Evolutionary conservation across 1,140 invertebrate genomes (phyloP), one percentile per base, ranked within the genome.

Genomic region (Pachypeltis micranthus): DNA sequence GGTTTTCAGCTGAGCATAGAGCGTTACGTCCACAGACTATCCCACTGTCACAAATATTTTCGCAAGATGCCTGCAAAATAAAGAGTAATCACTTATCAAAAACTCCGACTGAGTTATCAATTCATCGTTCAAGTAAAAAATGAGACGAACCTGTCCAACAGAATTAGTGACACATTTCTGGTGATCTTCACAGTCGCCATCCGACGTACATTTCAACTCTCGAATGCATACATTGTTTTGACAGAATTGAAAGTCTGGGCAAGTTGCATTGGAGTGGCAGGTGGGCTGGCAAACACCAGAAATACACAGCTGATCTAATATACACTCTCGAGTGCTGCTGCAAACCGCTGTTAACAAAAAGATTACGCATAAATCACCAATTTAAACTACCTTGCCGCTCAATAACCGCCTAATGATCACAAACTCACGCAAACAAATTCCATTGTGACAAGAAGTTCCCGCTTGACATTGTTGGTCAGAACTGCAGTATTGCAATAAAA

Each of bases 11-110:
- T 24, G 75, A 75, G 69, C 91, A 94, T 62, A 85, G 80, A 0
- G 90, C 86, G 73, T 92, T 91, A 61, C 86, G 76, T 19, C 90
- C 90, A 70, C 91, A 93, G 1, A 85, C 72, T n/a, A 82, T 75
- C 25, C 60, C 28, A 16, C 83, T 78, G 64, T 84, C 77, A 71
- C 89, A 91, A 1, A 84, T 80, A 63, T 83, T 81, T 24, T 80
- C 74, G 70, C 89, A 92, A 71, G 86, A 83, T 0, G 83, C 81
- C 70, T 76, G 65, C 59, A 67, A 66, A 59, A 34, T 19, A 39
- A 62, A 28, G 2, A 24, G 23, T 7, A 7, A 12, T 55, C 34
- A 39, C n/a, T 39, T 10, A 39, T 39, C 34, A 39, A 39, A 39
- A 39, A 10, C 23, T 21, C 21, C 51, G 23, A 10, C 51, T 55